Base-by-base conservation (phyloP, 2,113 vertebrate species). In the Podarcis cretensis region DNA sequence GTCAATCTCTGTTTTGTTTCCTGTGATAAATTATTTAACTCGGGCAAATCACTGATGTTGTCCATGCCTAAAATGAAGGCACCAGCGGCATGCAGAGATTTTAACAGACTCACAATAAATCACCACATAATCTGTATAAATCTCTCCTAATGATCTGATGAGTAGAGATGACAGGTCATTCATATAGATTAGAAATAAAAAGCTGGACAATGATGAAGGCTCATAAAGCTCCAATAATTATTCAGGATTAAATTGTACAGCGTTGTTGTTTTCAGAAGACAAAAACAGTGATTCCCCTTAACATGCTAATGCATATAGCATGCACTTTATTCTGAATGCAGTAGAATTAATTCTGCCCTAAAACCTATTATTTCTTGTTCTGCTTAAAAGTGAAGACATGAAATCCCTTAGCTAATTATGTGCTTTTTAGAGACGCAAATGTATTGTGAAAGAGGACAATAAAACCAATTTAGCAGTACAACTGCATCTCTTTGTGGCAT, bases 171-270 rank as follows among this genome's bases (percentile, higher is more conserved):
- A 1, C 57, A 92, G 82, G 80, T 84, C 40, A 93, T 93, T 95
- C 69, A 89, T 92, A 83, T 5, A 87, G 30, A 92, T 94, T 93
- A 92, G 40, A 92, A 90, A 90, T 76, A 91, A 95, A 93, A 77
- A 92, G 71, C 66, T 82, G n/a, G 73, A 57, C 68, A 48, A 10
- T 43, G 74, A 89, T 66, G 86, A 87, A 21, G 40, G 9, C 3
- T 92, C 66, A 84, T 90, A 90, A 94, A 93, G 69, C 2, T 0
- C 0, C 68, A 89, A 85, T 87, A 13, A 83, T 89, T 89, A 91
- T 85, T 93, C 89, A 87, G 0, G 27, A 92, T 91, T 81, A 87
- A 79, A 89, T 3, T 86, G 2, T 81, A 43, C 10, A 69, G 59
- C 3, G 59, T 1, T 79, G 54, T 87, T 86, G 90, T 0, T 63